Evolutionary conservation across 2,888 invertebrate genomes (phyloP).

Genomic region (Lumbricus terrestris): DNA sequence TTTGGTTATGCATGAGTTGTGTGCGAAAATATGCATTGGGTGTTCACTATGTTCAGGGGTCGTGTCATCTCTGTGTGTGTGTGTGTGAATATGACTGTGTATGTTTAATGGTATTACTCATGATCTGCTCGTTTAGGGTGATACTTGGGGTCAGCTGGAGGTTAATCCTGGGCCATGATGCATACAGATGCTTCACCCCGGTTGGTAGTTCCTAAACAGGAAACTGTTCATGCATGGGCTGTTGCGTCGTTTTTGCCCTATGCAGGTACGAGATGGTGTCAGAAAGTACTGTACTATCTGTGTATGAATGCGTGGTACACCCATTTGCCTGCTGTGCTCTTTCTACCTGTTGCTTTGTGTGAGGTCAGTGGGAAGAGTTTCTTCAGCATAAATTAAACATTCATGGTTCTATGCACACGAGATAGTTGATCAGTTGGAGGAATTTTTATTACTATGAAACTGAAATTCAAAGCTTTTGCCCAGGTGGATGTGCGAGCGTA

Average conservation of each 20-base stretch:
- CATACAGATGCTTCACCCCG: neutral
- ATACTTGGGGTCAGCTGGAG: neutral
- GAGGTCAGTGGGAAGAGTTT: neutral
- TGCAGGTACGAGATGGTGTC: too few relatives aligned
- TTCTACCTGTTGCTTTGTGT: neutral
- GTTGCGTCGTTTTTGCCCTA: too few relatives aligned
- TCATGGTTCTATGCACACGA: neutral
- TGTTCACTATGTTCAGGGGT: too few relatives aligned
- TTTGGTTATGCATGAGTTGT: slow-evolving; percentile 3
- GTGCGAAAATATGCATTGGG: neutral
- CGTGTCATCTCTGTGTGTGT: neutral
- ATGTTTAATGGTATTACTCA: neutral
- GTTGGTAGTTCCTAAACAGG: neutral
- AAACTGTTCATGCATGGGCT: too few relatives aligned
- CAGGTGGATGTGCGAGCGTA: too few relatives aligned
- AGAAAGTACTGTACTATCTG: neutral
- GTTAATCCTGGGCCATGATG: neutral
- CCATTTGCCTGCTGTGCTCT: neutral
- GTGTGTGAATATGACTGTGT: neutral
- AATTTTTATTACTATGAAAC: too few relatives aligned
- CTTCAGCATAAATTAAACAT: neutral
- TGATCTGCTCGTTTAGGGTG: neutral
- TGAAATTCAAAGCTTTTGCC: too few relatives aligned
- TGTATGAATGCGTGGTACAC: neutral
- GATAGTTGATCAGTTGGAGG: neutral